Base-by-base conservation (phyloP, 1,140 invertebrate genomes). In the Leucophenga varia region DNA sequence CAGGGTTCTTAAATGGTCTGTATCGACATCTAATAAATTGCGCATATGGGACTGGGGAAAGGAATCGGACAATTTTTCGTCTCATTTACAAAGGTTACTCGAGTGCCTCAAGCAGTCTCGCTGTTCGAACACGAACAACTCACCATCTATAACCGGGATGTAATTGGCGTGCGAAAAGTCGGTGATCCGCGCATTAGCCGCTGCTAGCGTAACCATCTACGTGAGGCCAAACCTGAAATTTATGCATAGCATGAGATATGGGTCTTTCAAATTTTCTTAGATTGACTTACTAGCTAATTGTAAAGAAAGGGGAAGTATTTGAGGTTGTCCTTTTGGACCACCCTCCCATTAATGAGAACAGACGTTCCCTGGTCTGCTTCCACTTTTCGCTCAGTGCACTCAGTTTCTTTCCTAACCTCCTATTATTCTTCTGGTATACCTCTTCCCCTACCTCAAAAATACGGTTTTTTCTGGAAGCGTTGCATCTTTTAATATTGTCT, bases 131-230 rank as follows among this genome's bases (percentile, higher is more conserved):
- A 44, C 17, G 5, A 20, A 14, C 13, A 31, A n/a, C 12, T 36
- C 6, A 2, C 43, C 43, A 14, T 44, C 31, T n/a, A n/a, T n/a
- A n/a, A n/a, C n/a, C n/a, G n/a, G n/a, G 7, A 57, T 54, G 21
- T 57, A 54, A 7, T 43, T 47, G 0, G 43, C 19, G 6, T 54
- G 43, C 12, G 55, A 55, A 32, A 47, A 49, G 21, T 50, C 37
- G 7, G 47, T 56, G 10, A 54, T 34, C 22, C 37, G 16, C 3
- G 45, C 39, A 21, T 14, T 52, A 10, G 37, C 21, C 4, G 22
- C 19, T 30, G 34, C 9, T 19, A 49, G n/a, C n/a, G n/a, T n/a
- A n/a, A n/a, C n/a, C n/a, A n/a, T n/a, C n/a, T n/a, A n/a, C n/a
- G n/a, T n/a, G n/a, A n/a, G n/a, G n/a, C n/a, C n/a, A n/a, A n/a